Percentiles rank a stretch among this genome's conserved stretches.
Evolutionary conservation across 2,113 vertebrate species (phyloP).

Genomic region (Stigmatopora argus): DNA sequence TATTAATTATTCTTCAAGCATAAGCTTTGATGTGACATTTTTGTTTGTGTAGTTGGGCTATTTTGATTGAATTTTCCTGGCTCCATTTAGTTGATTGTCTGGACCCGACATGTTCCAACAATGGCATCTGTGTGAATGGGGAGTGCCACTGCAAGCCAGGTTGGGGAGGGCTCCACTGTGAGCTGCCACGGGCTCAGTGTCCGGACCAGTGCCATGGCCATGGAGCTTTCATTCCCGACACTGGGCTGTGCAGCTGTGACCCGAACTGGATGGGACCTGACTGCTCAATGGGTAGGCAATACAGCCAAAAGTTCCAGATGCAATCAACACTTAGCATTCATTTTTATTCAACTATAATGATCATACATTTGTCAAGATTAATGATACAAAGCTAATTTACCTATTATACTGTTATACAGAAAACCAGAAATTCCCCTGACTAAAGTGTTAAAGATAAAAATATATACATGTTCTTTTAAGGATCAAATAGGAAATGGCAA

Average conservation of each 20-base stretch:
- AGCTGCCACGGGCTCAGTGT: slow-evolving; percentile 89
- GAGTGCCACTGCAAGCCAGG: slow-evolving; percentile 96
- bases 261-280: slow-evolving; percentile 98
- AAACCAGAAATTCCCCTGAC: not conserved
- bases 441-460: not conserved
- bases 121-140: slow-evolving; percentile 91
- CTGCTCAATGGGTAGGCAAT: slow-evolving; percentile 88
- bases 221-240: slow-evolving; percentile 89
- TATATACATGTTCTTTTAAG: not conserved
- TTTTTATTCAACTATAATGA: not conserved
- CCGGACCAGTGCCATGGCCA: slow-evolving; percentile 97
- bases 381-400: not conserved
- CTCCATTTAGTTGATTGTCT: slow-evolving; percentile 83
- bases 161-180: slow-evolving; percentile 92
- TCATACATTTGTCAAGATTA: not conserved
- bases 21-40: slow-evolving; percentile 20
- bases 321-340: not conserved
- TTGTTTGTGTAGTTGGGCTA: slow-evolving; percentile 10
- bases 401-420: not conserved
- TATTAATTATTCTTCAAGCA: slow-evolving; percentile 23
- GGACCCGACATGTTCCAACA: slow-evolving; percentile 91
- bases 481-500: not conserved
- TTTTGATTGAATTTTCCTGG: slow-evolving; percentile 9
- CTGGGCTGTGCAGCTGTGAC: slow-evolving; percentile 92
- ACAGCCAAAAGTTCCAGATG: no score